Base-by-base conservation (phyloP, 2,113 vertebrate genomes). In the Zeus faber region DNA sequence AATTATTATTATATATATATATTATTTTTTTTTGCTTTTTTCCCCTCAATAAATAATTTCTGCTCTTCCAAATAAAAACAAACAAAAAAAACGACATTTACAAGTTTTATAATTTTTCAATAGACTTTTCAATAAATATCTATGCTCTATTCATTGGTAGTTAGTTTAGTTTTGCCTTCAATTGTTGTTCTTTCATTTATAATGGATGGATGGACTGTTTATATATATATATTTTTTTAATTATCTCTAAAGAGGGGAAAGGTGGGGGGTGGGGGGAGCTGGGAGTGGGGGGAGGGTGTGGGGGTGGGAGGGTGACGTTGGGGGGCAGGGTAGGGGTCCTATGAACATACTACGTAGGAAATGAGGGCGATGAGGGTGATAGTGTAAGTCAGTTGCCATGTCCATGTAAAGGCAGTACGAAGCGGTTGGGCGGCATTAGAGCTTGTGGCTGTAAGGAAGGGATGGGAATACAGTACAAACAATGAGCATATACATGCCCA, bases 401-500 rank as follows among this genome's bases (percentile, higher is more conserved):
- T 99, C 97, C 97, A 98, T 98, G 96, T 97, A 96, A 96, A 94
- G 95, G 95, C 94, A 87, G 95, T 93, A 93, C 95, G 94, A 91
- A 97, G 97, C 95, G 94, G 95, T 98, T 94, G 98, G 94, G 94
- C 96, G 92, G 96, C 96, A 93, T 98, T 98, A 95, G 94, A 94
- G 94, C 93, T 98, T 97, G 95, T 94, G 93, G 97, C 97, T 99
- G 97, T 98, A 99, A 99, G 94, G 97, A 99, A 99, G 95, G 96
- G 96, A 98, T 95, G 94, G 94, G 96, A 94, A 98, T 98, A 98
- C 31, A 33, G 31, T 96, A 98, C 94, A 98, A 93, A 99, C 89
- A 98, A 97, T 98, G 96, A 98, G 95, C 94, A 97, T 95, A 96
- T 93, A 92, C 95, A 96, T 95, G 95, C 96, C 96, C 96, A 95